These are phyloP conservation scores for Synchiropus splendidus DNA, from an alignment of 2,113 vertebrate species.

Conservation along the genomic window DNA sequence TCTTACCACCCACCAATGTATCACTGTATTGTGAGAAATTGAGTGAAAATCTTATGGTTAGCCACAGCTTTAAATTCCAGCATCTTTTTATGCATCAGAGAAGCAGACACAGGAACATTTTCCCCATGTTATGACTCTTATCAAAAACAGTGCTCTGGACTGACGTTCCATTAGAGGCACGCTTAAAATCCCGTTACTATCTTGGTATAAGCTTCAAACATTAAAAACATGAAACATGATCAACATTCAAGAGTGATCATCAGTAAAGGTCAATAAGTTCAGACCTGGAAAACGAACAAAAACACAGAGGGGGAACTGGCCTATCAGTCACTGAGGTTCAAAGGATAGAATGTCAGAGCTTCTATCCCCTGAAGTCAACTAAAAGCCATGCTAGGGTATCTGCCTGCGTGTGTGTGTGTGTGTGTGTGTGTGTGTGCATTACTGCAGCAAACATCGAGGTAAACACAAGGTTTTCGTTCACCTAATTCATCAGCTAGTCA, in stretches of 20 bases:
- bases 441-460: no score
- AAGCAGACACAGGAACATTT: no score
- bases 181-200: no score
- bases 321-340: conserved; percentile 39
- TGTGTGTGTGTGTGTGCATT: conserved; percentile 1
- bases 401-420: conserved; percentile 13
- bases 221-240: conserved; percentile 9
- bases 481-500: conserved; percentile 43
- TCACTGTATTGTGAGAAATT: no score
- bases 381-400: conserved; percentile 38
- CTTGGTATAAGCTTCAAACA: no score
- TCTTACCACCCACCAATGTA: no score
- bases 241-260: conserved; percentile 29
- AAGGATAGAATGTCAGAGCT: conserved; percentile 54
- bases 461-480: conserved; percentile 27
- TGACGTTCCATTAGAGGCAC: no score
- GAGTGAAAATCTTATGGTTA: no score
- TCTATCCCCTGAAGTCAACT: conserved; percentile 55
- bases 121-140: no score
- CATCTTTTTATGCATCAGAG: no score
- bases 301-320: conserved; percentile 23
- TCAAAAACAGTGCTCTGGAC: no score
- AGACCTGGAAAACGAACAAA: conserved; percentile 20
- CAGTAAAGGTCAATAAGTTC: conserved; percentile 35
- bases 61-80: no score